Evolutionary conservation across 2,797 vertebrate genomes (phyloP).

Genomic region (Hydrophis major): DNA sequence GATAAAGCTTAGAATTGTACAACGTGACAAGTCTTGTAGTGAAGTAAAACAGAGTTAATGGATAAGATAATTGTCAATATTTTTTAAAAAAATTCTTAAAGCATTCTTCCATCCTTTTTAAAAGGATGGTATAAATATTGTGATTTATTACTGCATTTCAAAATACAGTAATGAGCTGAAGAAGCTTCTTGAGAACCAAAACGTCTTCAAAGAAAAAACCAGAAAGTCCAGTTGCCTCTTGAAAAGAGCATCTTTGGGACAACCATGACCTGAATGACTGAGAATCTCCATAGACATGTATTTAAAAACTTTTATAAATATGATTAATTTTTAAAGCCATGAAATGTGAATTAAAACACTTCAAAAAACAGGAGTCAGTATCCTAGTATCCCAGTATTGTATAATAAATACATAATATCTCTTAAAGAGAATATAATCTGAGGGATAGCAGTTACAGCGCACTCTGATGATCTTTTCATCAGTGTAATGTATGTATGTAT

Average conservation of each 20-base stretch:
- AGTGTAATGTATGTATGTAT: neutral
- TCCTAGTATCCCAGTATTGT: neutral
- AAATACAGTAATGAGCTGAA: neutral
- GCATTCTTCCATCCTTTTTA: rapidly evolving
- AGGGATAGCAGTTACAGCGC: neutral
- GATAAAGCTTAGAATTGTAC: constrained; percentile 15
- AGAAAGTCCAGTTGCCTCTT: too few species aligned
- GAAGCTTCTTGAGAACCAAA: too few species aligned
- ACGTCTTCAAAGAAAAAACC: too few species aligned
- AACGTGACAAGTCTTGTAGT: constrained; percentile 14
- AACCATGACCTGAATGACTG: too few species aligned
- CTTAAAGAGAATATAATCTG: neutral
- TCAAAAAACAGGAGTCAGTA: neutral
- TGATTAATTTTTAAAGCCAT: neutral
- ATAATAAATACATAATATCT: neutral
- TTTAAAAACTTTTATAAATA: neutral
- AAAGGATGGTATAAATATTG: constrained; percentile 21
- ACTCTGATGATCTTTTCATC: neutral
- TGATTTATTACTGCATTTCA: neutral
- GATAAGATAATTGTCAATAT: neutral
- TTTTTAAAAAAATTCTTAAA: neutral
- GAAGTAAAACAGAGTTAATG: constrained; percentile 22
- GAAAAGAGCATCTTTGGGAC: too few species aligned
- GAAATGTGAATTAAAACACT: neutral
- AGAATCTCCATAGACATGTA: too few species aligned